Evolutionary conservation across 2,113 vertebrate species (phyloP), one percentile per base, ranked within the genome.

Genomic region (Oreochromis spilurus): DNA sequence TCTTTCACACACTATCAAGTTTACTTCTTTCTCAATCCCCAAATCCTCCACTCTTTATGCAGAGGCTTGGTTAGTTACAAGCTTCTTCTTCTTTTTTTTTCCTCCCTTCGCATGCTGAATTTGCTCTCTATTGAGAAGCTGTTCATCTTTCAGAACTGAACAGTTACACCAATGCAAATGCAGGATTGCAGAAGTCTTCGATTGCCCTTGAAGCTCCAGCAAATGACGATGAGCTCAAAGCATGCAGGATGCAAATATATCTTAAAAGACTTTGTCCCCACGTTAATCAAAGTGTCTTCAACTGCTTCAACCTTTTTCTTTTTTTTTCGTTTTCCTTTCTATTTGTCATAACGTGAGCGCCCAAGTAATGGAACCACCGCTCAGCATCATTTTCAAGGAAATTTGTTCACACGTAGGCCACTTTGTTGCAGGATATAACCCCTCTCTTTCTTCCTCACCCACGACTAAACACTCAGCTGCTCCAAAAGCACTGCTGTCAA

Each of bases 1-100:
- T 94, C 92, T 91, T 94, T 94, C 91, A 90, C 93, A 95, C 92
- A 60, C 93, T 90, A 92, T 92, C 92, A 93, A 90, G 89, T 92
- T 88, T 75, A 92, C 81, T 92, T 94, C 92, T 91, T 88, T 87
- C 83, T 82, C 90, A 84, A 90, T 67, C 88, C 88, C 86, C 89
- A 92, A 92, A 93, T 93, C 93, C 91, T 90, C 88, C 93, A 88
- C 81, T 94, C 83, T 91, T 93, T 90, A 91, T 93, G 91, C 93
- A 89, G 89, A 84, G 84, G 92, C 91, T 90, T 55, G 45, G 84
- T 91, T 92, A 90, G 92, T 91, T 93, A 87, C 84, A 91, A 93
- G 93, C 84, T 79, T 87, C 13, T 75, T 84, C 13, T 72, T 70
- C 5, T 24, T 70, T 40, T 40, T 40, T 5, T 9, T 10, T 0